Base-by-base conservation (phyloP, 1,140 invertebrate genomes). In the Phymorhynchus buccinoides region DNA sequence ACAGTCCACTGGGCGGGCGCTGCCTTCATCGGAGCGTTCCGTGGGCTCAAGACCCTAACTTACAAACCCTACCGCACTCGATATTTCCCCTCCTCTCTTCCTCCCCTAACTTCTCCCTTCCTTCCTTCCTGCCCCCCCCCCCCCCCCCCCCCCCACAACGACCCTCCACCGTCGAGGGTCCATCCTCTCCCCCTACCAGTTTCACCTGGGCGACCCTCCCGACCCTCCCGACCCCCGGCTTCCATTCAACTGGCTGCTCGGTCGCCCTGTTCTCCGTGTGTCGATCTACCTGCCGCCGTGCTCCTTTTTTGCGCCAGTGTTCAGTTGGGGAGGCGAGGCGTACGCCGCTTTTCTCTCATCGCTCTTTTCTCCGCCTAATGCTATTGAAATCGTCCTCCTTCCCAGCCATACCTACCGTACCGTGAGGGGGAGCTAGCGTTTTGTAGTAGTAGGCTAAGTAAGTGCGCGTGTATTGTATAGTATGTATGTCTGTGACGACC, bases 201-300 rank as follows among this genome's bases (percentile, higher is more conserved):
- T 68, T 71, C 62, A 39, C 62, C 66, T 68, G n/a, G 35, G 56
- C 81, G n/a, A 39, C 62, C 81, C 22, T 35, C 42, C 42, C 22
- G 27, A 66, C 62, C 18, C n/a, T 66, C 62, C 42, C 42, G 48
- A 37, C 32, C 32, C 35, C 62, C 35, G 41, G 35, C 81, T 41
- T 68, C 62, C 62, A 80, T 52, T 80, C 18, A 27, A 80, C 32
- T 44, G 12, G 41, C 39, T 12, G 39, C 32, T 35, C 77, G 9
- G 14, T n/a, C 22, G 56, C 44, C n/a, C 56, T 62, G n/a, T n/a
- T n/a, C n/a, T n/a, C n/a, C n/a, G n/a, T n/a, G n/a, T n/a, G n/a
- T n/a, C n/a, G n/a, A n/a, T n/a, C n/a, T 62, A 62, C 56, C 56
- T 62, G 56, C 56, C 56, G 56, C 56, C 56, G 12, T 27, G 18